Evolutionary conservation across 1,140 invertebrate genomes (phyloP), one percentile per base, ranked within the genome.

Genomic region (Medauroidea extradentata): DNA sequence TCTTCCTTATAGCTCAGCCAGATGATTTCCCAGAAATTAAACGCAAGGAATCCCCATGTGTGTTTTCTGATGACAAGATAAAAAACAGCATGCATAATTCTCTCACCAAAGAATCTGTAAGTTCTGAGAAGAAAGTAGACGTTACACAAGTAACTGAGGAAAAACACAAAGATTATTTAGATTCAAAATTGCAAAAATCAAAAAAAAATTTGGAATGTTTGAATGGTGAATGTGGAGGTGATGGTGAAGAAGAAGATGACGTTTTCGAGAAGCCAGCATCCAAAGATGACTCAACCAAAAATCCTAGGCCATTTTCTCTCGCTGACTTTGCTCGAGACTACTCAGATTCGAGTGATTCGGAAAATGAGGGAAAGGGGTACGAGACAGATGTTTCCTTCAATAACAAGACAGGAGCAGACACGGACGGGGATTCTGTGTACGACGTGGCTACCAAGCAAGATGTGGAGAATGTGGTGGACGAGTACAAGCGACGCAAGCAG

Each of bases 401-500:
- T 11, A 34, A 34, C 5, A n/a, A n/a, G n/a, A n/a, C n/a, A n/a
- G n/a, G n/a, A n/a, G n/a, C n/a, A n/a, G n/a, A n/a, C n/a, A 11
- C 11, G 29, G 58, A 56, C 16, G 48, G 51, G 11, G 50, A 65
- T n/a, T 29, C 64, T 14, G 74, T 82, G 2, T 81, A 81, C 62
- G 73, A 72, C 2, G 72, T 82, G 16, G 78, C 78, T 48, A 79
- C 73, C 39, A 75, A 77, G 62, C 71, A 69, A 29, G 75, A 79
- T 21, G 75, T 85, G 3, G 75, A 79, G 38, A 73, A 73, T 24
- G 66, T 87, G 39, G 71, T 87, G 66, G 77, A 73, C 2, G 83
- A 86, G 63, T 87, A 86, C 60, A 81, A 85, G 59, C 72, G 78
- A 21, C 80, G 79, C 48, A 86, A 85, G 65, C 77, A 79, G 14